Conservation (phyloP, 2,113 vertebrate genomes). For the Mixornis gularis region DNA sequence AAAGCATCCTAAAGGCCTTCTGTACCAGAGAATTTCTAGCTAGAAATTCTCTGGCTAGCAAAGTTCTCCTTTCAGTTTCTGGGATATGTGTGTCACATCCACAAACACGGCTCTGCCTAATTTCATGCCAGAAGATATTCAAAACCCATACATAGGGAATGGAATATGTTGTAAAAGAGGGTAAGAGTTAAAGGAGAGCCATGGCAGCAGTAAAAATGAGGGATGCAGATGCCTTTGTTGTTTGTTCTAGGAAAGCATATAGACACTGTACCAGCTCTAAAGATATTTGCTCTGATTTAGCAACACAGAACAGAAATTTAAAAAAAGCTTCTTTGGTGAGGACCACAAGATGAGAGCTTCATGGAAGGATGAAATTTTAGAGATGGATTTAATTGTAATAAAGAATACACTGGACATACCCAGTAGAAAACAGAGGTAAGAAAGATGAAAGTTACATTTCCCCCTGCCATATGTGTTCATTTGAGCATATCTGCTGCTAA, state of each 20-base stretch:
- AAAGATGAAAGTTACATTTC: neutral
- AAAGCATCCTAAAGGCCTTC: neutral
- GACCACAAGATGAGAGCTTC: neutral
- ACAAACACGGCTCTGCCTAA: neutral
- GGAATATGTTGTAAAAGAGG: neutral
- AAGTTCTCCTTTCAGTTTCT: neutral
- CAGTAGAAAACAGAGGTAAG: neutral
- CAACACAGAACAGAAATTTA: neutral
- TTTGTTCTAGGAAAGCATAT: neutral
- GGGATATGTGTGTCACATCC: neutral
- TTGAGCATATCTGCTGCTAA: neutral
- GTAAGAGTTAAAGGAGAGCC: neutral
- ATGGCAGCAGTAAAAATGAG: neutral
- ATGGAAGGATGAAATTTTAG: neutral
- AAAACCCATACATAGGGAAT: neutral
- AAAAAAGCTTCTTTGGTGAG: neutral
- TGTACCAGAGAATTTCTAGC: neutral
- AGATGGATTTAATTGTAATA: neutral
- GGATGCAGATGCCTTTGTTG: neutral
- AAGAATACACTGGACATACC: neutral
- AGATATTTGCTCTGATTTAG: neutral
- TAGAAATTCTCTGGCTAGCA: neutral
- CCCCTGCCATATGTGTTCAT: rapidly evolving
- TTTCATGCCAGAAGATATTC: neutral
- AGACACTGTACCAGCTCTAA: neutral